A percentile compares a stretch with the other conserved stretches of the same genome.
Evolutionary conservation across 2,888 invertebrate genomes (phyloP).

Genomic region (Amphipyra tragopoginis): DNA sequence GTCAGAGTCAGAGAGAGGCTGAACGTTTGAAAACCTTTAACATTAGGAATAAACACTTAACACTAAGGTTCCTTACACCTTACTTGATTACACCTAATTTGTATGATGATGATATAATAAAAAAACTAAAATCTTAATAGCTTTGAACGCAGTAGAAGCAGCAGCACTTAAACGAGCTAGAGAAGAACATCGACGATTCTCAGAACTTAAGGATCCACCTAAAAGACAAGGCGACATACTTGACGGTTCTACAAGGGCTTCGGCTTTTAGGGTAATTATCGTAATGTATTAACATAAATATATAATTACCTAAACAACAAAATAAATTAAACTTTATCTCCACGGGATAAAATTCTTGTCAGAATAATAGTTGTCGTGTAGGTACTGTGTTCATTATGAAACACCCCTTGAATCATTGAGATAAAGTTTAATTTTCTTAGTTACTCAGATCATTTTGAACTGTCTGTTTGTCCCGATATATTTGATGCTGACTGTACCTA

Average conservation of each 20-base stretch:
- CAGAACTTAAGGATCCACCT: conserved; percentile 69
- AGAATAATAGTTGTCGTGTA: no score
- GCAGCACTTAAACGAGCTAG: conserved; percentile 90
- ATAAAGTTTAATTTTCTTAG: no score
- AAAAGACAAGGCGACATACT: conserved; percentile 81
- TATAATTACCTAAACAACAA: no score
- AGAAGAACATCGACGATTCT: conserved; percentile 82
- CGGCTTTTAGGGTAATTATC: conserved; percentile 69
- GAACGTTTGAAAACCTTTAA: not conserved
- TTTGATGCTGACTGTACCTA: no score
- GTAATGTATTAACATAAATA: no score
- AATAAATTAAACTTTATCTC: no score
- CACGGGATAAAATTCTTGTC: no score
- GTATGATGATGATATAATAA: not conserved
- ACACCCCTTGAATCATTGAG: no score
- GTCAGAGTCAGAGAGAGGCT: not conserved
- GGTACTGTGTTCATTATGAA: no score
- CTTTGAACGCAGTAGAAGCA: conserved; percentile 90
- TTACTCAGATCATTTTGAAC: no score
- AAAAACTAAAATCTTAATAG: conserved; percentile 56
- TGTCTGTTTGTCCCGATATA: no score
- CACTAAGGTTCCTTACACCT: not conserved
- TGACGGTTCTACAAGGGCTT: conserved; percentile 69
- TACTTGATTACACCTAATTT: not conserved
- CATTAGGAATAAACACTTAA: not conserved